A percentile compares a stretch with the other conserved stretches of the same genome.
Conservation (phyloP, 2,797 vertebrate genomes). For the Sparus aurata region DNA sequence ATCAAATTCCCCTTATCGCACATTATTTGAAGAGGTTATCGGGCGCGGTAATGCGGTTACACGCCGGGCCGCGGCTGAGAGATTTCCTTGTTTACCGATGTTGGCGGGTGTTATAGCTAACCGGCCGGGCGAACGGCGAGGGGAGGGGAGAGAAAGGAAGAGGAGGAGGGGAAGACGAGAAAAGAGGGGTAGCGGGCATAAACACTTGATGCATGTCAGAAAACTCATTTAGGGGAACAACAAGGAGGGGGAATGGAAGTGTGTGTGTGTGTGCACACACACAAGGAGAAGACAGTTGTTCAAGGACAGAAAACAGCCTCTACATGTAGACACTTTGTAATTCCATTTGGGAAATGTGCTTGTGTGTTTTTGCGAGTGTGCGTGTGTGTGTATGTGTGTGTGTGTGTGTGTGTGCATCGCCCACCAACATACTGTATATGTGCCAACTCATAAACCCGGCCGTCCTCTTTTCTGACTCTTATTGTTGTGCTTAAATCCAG, state of each 20-base stretch:
- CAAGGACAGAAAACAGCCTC: constrained; percentile 77
- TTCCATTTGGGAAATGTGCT: constrained; percentile 75
- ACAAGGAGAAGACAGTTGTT: constrained; percentile 73
- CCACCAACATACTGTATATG: constrained; percentile 39
- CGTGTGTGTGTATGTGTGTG: background rate
- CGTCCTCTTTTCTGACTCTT: constrained; percentile 67
- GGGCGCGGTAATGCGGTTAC: constrained; percentile 96
- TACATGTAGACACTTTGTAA: constrained; percentile 73
- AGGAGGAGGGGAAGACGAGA: constrained; percentile 39
- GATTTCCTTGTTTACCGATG: constrained; percentile 97
- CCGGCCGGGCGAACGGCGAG: constrained; percentile 52
- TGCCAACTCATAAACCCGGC: constrained; percentile 69
- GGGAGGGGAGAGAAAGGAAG: constrained; percentile 25
- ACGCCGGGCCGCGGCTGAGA: constrained; percentile 91
- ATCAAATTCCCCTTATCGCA: constrained; percentile 99
- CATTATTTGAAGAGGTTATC: constrained; percentile 99
- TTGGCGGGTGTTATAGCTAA: constrained; percentile 86
- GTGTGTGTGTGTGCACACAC: constrained; percentile 35
- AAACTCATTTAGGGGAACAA: constrained; percentile 84
- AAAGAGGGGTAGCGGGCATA: constrained; percentile 72
- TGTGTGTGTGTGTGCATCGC: constrained; percentile 3
- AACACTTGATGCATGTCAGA: constrained; percentile 87
- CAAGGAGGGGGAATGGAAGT: constrained; percentile 57
- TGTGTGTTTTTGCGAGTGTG: constrained; percentile 45
- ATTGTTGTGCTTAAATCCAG: constrained; percentile 73